phyloP scores from a whole-genome alignment of 2,797 vertebrate genomes.

The Urocyon cinereoargenteus region DNA sequence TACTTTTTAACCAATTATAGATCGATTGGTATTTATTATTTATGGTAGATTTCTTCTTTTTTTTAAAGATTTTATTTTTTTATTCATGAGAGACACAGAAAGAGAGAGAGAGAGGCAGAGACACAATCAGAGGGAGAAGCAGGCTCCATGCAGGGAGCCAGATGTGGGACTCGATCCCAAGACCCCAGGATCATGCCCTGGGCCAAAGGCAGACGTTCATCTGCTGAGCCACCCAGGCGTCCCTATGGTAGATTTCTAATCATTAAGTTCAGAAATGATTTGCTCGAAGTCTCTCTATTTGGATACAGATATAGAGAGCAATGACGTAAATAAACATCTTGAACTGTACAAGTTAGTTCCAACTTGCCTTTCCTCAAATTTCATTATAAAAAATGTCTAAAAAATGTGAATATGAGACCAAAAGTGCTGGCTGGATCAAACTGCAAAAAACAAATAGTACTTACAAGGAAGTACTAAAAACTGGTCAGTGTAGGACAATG shows the following conservation, averaged over 20 bases:
- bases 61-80: too few species aligned
- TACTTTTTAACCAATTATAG: not conserved
- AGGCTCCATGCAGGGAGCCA: too few species aligned
- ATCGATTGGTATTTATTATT: not conserved
- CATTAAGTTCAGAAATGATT: slow-evolving; percentile 34
- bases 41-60: not conserved
- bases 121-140: too few species aligned
- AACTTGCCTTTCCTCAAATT: not conserved
- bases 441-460: not conserved
- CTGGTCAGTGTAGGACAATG: not conserved
- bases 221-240: too few species aligned
- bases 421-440: not conserved
- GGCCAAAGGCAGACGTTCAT: too few species aligned
- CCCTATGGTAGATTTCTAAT: not conserved
- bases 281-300: not conserved
- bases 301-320: not conserved
- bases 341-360: not conserved
- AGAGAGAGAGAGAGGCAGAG: too few species aligned
- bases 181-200: too few species aligned
- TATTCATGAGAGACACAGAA: too few species aligned
- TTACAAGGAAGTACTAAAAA: not conserved
- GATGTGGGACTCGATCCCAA: too few species aligned
- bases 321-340: not conserved
- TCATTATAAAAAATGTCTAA: not conserved
- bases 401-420: not conserved